Evolutionary conservation across 2,797 vertebrate genomes (phyloP).

Genomic region (Gobio occitaniae): DNA sequence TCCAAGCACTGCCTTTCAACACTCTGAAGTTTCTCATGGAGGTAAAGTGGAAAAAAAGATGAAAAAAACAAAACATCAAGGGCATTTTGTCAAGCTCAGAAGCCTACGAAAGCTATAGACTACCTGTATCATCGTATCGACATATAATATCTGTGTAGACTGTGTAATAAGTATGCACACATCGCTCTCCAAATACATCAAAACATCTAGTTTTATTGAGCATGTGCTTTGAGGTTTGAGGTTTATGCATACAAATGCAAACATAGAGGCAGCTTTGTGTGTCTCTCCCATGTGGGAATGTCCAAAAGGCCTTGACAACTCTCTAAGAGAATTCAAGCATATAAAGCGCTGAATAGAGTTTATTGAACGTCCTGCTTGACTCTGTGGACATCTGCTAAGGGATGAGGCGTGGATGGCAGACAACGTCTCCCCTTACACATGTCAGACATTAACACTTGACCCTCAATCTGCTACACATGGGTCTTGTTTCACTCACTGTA

Average conservation of each 20-base stretch:
- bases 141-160: not conserved
- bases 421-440: slow-evolving; percentile 44
- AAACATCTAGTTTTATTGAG: not conserved
- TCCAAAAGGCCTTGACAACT: slow-evolving; percentile 53
- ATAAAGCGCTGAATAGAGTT: slow-evolving; percentile 46
- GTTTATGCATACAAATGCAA: slow-evolving; percentile 39
- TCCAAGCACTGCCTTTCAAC: slow-evolving; percentile 17
- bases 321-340: slow-evolving; percentile 51
- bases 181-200: not conserved
- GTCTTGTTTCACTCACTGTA: slow-evolving; percentile 39
- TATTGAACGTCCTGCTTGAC: slow-evolving; percentile 45
- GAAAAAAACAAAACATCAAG: slow-evolving; percentile 25
- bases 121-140: not conserved
- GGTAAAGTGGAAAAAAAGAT: not conserved
- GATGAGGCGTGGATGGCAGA: slow-evolving; percentile 50
- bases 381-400: slow-evolving; percentile 47
- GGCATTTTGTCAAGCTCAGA: slow-evolving; percentile 2
- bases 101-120: not conserved
- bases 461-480: slow-evolving; percentile 24
- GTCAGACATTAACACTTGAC: slow-evolving; percentile 55
- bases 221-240: slow-evolving; percentile 20
- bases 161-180: not conserved
- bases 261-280: slow-evolving; percentile 49
- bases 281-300: slow-evolving; percentile 44
- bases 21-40: slow-evolving; percentile 22